Percentiles rank a stretch among this genome's conserved stretches.
phyloP scores from a whole-genome alignment of 2,888 invertebrate genomes.

The Drosophila falleni region DNA sequence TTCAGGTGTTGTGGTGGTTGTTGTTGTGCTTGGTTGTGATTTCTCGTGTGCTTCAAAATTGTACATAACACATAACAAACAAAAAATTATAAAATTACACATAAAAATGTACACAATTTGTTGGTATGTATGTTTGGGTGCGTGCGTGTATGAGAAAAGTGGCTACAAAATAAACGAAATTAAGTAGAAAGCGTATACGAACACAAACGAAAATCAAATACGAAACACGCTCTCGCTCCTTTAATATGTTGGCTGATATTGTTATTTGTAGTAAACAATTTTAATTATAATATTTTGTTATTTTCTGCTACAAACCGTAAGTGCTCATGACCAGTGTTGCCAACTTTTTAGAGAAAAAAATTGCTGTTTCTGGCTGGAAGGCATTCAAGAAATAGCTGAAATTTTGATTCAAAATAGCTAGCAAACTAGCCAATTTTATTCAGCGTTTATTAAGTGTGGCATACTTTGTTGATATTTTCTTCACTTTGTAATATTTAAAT shows the following conservation, averaged over 20 bases:
- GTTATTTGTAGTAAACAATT: constrained; percentile 45
- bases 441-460: too few species aligned
- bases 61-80: constrained; percentile 36
- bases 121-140: constrained; percentile 25
- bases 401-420: too few species aligned
- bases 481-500: too few species aligned
- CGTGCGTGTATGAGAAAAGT: constrained; percentile 23
- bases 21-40: constrained; percentile 47
- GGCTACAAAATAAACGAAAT: constrained; percentile 34
- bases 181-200: constrained; percentile 37
- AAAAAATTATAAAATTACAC: constrained; percentile 58
- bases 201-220: constrained; percentile 44
- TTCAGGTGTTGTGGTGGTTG: constrained; percentile 48
- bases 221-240: constrained; percentile 57
- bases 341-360: background rate
- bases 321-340: constrained; percentile 67
- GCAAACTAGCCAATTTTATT: too few species aligned
- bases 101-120: constrained; percentile 35
- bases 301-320: constrained; percentile 76
- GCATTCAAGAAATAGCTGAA: too few species aligned
- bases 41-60: constrained; percentile 59
- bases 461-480: too few species aligned
- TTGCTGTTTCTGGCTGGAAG: too few species aligned
- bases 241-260: constrained; percentile 57
- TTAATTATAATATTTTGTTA: constrained; percentile 46